Evolutionary conservation across 2,797 vertebrate genomes (phyloP).

Genomic region (Rhinatrema bivittatum): DNA sequence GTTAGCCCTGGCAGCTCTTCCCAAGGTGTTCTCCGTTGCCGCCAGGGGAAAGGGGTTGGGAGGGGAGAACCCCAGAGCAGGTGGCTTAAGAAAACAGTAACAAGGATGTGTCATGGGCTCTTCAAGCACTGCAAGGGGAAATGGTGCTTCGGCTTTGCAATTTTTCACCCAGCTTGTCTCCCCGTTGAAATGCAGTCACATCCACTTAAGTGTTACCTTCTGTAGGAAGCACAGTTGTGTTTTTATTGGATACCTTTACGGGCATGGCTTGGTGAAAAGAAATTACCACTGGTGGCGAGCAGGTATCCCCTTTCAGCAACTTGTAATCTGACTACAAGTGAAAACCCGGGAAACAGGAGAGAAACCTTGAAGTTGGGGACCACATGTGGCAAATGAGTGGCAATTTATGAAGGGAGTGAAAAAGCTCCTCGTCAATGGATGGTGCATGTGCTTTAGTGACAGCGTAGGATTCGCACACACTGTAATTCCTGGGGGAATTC

Average conservation of each 20-base stretch:
- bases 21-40: not conserved
- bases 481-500: no score
- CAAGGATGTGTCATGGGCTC: constrained; percentile 32
- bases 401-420: no score
- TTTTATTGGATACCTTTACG: constrained; percentile 18
- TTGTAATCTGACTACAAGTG: constrained; percentile 1
- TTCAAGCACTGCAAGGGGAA: constrained; percentile 15
- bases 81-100: constrained; percentile 56
- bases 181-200: constrained; percentile 45
- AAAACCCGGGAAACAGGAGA: no score
- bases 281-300: not conserved
- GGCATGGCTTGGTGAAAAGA: constrained; percentile 2
- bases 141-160: constrained; percentile 21
- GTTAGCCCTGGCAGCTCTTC: constrained; percentile 8
- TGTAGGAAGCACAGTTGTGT: constrained; percentile 2
- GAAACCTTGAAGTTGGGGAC: not conserved
- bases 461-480: no score
- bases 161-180: constrained; percentile 40
- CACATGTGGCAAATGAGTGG: not conserved
- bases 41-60: constrained; percentile 7
- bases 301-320: constrained; percentile 10
- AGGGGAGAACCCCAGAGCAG: no score
- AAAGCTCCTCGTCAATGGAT: no score
- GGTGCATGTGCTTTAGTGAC: no score
- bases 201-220: constrained; percentile 13